phyloP scores from a whole-genome alignment of 2,797 vertebrate species.

The Dendrocincla tyrannina region DNA sequence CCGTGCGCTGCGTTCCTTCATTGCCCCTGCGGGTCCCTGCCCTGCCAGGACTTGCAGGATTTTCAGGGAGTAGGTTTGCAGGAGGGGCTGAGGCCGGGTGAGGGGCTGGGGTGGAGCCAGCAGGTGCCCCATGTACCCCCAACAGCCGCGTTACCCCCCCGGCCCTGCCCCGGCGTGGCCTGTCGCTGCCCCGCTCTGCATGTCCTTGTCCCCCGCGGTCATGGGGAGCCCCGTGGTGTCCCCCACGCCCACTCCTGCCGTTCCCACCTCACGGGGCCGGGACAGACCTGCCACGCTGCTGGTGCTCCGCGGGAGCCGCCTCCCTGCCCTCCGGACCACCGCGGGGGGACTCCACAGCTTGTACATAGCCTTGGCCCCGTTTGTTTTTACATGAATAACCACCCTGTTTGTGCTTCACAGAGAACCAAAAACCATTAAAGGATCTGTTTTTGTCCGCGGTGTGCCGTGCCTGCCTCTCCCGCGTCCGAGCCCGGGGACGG shows the following conservation, averaged over 20 bases:
- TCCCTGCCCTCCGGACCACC: not conserved
- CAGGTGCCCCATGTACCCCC: not conserved
- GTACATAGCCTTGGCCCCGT: constrained; percentile 39
- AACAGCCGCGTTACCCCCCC: not conserved
- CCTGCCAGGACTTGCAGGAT: not conserved
- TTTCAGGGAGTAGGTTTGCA: not conserved
- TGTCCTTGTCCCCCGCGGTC: not conserved
- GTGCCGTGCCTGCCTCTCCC: not conserved
- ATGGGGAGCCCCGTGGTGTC: not conserved
- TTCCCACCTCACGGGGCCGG: not conserved
- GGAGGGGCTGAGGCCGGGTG: not conserved
- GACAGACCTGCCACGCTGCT: not conserved
- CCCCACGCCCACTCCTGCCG: not conserved
- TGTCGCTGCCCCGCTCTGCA: not conserved
- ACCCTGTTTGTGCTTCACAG: constrained; percentile 52
- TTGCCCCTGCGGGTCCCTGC: not conserved
- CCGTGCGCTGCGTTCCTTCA: not conserved
- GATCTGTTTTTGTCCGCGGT: constrained; percentile 35
- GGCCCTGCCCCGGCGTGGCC: not conserved
- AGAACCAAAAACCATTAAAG: constrained; percentile 65
- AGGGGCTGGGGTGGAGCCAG: not conserved
- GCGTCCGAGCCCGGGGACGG: not conserved
- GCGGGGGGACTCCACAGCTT: not conserved
- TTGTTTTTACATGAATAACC: constrained; percentile 60
- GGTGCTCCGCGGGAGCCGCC: not conserved